These are phyloP conservation scores for Heterohyrax brucei DNA, from an alignment of 2,797 vertebrate genomes.

Conservation along the genomic window DNA sequence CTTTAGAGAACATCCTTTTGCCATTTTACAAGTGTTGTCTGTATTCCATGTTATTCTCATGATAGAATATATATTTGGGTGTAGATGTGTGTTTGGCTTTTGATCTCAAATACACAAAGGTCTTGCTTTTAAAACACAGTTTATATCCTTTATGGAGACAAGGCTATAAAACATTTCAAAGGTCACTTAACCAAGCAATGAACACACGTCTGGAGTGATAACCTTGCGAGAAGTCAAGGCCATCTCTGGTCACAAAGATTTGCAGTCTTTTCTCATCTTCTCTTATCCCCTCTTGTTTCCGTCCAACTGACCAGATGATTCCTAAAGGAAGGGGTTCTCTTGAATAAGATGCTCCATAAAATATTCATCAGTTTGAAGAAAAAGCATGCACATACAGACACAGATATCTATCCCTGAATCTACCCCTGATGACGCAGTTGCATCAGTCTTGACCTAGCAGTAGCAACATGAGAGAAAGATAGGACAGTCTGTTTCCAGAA, in stretches of 20 bases:
- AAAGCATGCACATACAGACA: neutral
- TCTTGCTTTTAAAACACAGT: neutral
- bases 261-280: neutral
- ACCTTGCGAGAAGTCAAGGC: constrained; percentile 28
- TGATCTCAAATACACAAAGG: constrained; percentile 21
- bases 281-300: neutral
- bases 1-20: neutral
- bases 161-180: constrained; percentile 51
- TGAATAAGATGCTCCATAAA: neutral
- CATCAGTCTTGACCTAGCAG: neutral
- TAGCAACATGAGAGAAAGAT: neutral
- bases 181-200: neutral
- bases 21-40: neutral
- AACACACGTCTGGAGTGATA: neutral
- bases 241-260: neutral
- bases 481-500: too few species aligned
- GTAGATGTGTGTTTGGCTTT: neutral
- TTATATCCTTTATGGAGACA: neutral
- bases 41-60: neutral
- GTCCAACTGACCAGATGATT: neutral
- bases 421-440: neutral
- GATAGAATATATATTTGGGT: neutral
- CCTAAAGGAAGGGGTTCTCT: neutral
- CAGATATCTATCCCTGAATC: neutral
- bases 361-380: neutral